Percentiles rank a stretch among this genome's conserved stretches.
phyloP scores from a whole-genome alignment of 2,797 vertebrate species.

The Sylvilagus floridanus region DNA sequence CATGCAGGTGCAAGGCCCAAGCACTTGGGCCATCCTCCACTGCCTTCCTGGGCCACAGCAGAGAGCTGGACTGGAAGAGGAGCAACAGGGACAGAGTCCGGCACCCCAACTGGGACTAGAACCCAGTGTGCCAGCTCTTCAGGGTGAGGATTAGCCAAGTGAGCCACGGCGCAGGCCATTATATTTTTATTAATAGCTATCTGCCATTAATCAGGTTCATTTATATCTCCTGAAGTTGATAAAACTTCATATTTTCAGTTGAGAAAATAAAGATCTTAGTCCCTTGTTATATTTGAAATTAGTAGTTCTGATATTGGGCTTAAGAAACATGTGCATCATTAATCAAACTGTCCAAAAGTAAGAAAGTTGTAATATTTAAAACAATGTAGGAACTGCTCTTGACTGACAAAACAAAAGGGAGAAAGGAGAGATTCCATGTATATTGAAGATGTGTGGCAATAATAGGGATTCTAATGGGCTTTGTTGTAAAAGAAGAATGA shows the following conservation, averaged over 20 bases:
- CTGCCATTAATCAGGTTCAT: neutral
- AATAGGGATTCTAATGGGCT: neutral
- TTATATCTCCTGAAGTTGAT: neutral
- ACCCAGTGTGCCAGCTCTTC: too few species aligned
- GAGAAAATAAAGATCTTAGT: neutral
- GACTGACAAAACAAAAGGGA: neutral
- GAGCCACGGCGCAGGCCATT: neutral
- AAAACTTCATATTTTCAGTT: neutral
- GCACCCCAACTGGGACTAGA: too few species aligned
- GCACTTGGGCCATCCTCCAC: too few species aligned
- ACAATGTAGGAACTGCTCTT: neutral
- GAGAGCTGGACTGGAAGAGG: too few species aligned
- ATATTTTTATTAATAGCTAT: neutral
- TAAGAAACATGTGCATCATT: neutral
- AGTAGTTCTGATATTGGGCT: neutral
- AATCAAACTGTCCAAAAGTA: neutral
- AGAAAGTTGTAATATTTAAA: neutral
- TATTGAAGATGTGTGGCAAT: neutral
- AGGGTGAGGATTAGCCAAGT: too few species aligned
- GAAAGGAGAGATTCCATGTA: neutral
- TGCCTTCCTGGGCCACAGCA: too few species aligned
- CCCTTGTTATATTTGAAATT: neutral
- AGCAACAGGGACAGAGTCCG: too few species aligned
- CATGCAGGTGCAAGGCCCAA: too few species aligned
- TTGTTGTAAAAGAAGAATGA: constrained; percentile 9